Conservation (phyloP, 92 coral and sea anemone genomes). For the Palythoa grandiflora region DNA sequence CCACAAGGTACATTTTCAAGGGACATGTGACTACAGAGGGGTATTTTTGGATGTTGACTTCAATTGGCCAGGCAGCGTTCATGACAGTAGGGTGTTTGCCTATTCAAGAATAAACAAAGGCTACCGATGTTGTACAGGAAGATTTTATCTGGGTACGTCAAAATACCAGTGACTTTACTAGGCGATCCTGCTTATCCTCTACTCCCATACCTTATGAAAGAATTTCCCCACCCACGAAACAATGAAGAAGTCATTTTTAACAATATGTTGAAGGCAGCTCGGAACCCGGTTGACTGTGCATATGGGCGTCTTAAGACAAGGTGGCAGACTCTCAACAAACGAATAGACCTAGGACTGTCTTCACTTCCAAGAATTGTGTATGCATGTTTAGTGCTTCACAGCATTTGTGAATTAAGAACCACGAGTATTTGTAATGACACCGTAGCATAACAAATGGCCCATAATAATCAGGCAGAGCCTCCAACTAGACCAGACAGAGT, state of each 20-base stretch:
- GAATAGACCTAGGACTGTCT: constrained; percentile 23
- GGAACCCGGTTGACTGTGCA: constrained; percentile 34
- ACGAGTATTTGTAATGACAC: constrained; percentile 27
- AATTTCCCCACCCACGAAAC: constrained; percentile 7
- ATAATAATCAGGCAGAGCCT: neutral
- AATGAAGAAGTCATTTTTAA: constrained; percentile 38
- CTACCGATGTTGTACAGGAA: no score
- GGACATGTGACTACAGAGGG: no score
- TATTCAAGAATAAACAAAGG: no score
- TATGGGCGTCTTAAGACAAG: constrained; percentile 2
- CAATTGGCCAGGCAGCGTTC: no score
- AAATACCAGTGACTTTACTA: neutral
- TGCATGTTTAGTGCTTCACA: constrained; percentile 41
- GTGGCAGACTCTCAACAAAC: neutral
- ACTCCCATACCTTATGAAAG: constrained; percentile 31
- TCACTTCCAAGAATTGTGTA: constrained; percentile 44
- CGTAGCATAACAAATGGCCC: constrained; percentile 14
- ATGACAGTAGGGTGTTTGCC: no score
- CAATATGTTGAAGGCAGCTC: neutral
- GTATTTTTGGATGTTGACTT: no score
- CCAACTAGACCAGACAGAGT: constrained; percentile 9
- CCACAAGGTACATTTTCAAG: no score
- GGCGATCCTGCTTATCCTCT: constrained; percentile 39
- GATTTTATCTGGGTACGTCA: no score
- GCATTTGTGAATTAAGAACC: neutral